Percentiles rank a stretch among this genome's conserved stretches.
Evolutionary conservation across 2,888 invertebrate species (phyloP).

Genomic region (Acanthococcus lagerstroemiae): DNA sequence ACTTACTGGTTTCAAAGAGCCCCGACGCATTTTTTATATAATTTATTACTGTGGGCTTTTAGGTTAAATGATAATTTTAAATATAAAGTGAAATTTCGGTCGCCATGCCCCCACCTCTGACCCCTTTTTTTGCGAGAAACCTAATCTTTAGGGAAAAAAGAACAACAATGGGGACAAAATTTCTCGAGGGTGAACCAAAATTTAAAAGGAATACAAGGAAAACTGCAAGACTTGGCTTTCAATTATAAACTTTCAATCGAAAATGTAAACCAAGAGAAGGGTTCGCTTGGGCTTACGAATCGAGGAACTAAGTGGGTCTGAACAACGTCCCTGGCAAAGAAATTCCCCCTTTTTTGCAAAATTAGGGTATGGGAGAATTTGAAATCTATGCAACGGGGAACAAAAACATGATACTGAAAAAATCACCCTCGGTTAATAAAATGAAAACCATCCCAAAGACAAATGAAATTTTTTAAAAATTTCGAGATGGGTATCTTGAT

Average conservation of each 20-base stretch:
- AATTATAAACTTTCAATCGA: background rate
- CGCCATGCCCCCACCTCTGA: too few species aligned
- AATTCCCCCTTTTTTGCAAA: too few species aligned
- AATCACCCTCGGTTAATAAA: slow-evolving; percentile 14
- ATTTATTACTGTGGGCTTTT: too few species aligned
- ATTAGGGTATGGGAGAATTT: background rate
- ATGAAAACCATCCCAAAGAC: slow-evolving; percentile 11
- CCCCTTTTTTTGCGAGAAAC: background rate
- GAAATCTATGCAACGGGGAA: background rate
- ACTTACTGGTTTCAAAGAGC: background rate
- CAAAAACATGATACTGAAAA: slow-evolving; percentile 6
- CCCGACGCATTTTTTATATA: background rate
- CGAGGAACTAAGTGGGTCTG: background rate
- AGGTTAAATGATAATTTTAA: slow-evolving; percentile 9
- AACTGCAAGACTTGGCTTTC: background rate
- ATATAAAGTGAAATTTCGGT: background rate
- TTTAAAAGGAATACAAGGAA: background rate
- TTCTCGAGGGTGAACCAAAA: background rate
- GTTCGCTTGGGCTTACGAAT: background rate
- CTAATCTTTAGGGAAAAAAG: too few species aligned
- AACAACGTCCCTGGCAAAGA: background rate
- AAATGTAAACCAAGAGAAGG: slow-evolving; percentile 1
- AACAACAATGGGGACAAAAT: too few species aligned
- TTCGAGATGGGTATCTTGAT: slow-evolving; percentile 8
- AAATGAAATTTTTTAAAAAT: background rate